Evolutionary conservation across 2,888 invertebrate species (phyloP), one percentile per base, ranked within the genome.

Genomic region (Ectropis crepuscularia): DNA sequence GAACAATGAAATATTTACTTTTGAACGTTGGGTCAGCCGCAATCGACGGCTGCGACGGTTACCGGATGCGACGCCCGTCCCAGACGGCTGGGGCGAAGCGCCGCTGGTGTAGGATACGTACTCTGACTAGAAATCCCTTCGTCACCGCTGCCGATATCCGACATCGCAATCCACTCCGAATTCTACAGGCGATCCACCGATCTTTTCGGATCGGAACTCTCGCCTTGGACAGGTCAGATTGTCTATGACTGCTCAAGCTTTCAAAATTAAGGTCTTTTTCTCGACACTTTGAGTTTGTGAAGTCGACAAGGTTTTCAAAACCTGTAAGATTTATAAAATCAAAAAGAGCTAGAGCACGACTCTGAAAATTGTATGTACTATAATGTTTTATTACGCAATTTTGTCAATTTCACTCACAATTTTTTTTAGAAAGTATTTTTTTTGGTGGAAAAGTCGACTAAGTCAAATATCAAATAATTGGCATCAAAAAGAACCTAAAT

Each of bases 141-240:
- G 95, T 96, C 95, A 89, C 95, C 95, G 93, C 95, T 96, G 93
- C 95, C 96, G 94, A 95, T 94, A 94, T 96, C 96, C 94, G 96
- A 96, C 96, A 96, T 96, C 87, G 89, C 92, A 94, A 93, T 89
- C 90, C 91, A 88, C 91, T 90, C 91, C 91, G 88, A 90, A 86
- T 85, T 90, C 87, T 89, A 91, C 90, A 85, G 82, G 89, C 91
- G 85, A 90, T 86, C 86, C 90, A 83, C 89, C 89, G 87, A 89
- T 89, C 88, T 88, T 90, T 87, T 89, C 83, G 80, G 83, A 84
- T 89, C 84, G 81, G 83, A 84, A 81, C 79, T 82, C 80, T 84
- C 45, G 49, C 50, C 55, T 67, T 74, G 68, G 87, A 87, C 86
- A 86, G 83, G 77, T 87, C 80, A 75, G 16, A 73, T 87, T 89